Evolutionary conservation across 2,797 vertebrate species (phyloP).

Genomic region (Bryconaethiops microstoma): DNA sequence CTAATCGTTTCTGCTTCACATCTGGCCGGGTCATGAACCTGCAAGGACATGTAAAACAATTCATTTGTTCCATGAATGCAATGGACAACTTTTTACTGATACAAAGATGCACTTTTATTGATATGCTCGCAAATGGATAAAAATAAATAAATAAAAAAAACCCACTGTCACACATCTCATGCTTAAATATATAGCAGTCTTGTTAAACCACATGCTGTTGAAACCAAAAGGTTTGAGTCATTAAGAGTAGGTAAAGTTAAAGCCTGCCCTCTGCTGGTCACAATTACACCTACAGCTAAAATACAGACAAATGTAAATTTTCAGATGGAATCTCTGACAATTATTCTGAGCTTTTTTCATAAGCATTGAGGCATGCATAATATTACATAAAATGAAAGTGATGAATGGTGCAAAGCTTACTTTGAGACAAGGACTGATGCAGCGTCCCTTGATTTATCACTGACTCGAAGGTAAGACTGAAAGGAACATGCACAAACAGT

Average conservation of each 20-base stretch:
- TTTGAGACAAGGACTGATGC: constrained; percentile 93
- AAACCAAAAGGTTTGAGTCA: neutral
- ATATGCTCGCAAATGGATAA: neutral
- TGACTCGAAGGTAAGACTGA: constrained; percentile 89
- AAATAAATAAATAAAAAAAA: too few species aligned
- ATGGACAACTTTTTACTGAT: neutral
- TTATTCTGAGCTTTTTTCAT: neutral
- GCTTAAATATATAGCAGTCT: too few species aligned
- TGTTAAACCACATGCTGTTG: too few species aligned
- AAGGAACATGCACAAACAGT: constrained; percentile 50
- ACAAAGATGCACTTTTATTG: neutral
- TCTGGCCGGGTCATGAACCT: constrained; percentile 95
- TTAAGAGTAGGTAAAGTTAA: neutral
- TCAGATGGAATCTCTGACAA: neutral
- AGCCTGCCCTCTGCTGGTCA: constrained; percentile 46
- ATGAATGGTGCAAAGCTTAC: constrained; percentile 76
- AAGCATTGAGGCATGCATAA: neutral
- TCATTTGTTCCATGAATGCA: neutral
- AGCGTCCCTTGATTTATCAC: constrained; percentile 87
- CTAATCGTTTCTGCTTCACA: constrained; percentile 87
- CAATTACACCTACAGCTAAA: neutral
- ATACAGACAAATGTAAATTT: neutral
- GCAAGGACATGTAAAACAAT: constrained; percentile 25
- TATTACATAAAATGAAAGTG: neutral
- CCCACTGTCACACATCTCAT: too few species aligned